These are phyloP conservation scores for Anthopleura sola DNA, from an alignment of 64 coral and sea anemone genomes.

Conservation along the genomic window DNA sequence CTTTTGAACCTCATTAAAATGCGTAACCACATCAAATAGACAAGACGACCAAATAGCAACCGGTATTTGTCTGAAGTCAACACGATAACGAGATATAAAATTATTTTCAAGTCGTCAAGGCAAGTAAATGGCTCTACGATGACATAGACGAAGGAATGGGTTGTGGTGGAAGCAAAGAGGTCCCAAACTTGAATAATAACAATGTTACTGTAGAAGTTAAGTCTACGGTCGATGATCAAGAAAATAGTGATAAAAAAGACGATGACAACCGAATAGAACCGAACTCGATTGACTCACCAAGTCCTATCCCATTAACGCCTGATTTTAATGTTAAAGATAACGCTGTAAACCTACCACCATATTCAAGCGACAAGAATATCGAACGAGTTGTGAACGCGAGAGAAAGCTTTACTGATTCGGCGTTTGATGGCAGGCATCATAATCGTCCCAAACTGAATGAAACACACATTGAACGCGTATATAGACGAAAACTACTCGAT, in stretches of 20 bases:
- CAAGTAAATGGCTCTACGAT: background rate
- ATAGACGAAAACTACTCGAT: background rate
- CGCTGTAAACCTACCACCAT: background rate
- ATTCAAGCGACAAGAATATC: background rate
- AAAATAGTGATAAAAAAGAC: background rate
- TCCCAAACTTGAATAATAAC: background rate
- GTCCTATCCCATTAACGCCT: background rate
- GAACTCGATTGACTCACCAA: background rate
- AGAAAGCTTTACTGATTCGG: background rate
- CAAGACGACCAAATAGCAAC: constrained; percentile 10
- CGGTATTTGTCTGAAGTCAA: background rate
- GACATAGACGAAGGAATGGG: background rate
- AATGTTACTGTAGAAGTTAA: background rate
- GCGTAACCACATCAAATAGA: constrained; percentile 1
- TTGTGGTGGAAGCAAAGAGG: background rate
- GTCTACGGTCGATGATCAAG: background rate
- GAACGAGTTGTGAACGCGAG: background rate
- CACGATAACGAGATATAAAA: background rate
- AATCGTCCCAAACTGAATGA: background rate
- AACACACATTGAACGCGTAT: background rate
- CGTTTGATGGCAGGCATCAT: background rate
- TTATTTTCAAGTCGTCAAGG: background rate
- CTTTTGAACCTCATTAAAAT: background rate
- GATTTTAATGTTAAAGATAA: background rate
- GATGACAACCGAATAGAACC: background rate